These are phyloP conservation scores for Galagoides demidoff DNA, from an alignment of 2,797 vertebrate genomes.

Conservation along the genomic window DNA sequence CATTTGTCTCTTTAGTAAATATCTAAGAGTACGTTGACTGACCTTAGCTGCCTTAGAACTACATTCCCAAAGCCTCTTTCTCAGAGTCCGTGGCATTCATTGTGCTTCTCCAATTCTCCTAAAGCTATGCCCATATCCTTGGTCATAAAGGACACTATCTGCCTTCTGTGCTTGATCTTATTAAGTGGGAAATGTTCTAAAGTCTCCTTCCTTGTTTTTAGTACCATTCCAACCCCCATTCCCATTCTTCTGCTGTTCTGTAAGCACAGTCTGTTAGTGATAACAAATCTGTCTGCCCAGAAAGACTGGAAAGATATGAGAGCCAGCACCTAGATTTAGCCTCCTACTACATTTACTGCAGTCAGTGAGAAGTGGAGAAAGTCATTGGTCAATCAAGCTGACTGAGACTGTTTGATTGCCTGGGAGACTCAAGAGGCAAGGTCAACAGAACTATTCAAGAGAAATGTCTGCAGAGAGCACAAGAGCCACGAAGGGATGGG, in stretches of 20 bases:
- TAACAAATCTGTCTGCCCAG: constrained; percentile 54
- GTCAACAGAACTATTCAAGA: constrained; percentile 46
- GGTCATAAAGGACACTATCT: neutral
- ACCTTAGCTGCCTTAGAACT: neutral
- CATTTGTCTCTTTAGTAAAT: neutral
- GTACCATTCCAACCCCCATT: neutral
- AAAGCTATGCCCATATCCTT: neutral
- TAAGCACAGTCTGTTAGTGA: constrained; percentile 53
- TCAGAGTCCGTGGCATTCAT: neutral
- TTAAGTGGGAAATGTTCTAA: neutral
- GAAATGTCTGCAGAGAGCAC: constrained; percentile 11
- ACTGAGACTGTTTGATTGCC: constrained; percentile 34
- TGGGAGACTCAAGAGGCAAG: constrained; percentile 63
- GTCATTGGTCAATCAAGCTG: constrained; percentile 51
- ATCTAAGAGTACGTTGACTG: neutral
- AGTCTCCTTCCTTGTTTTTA: constrained; percentile 11
- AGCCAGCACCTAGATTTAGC: constrained; percentile 63
- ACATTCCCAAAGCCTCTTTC: neutral
- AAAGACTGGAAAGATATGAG: constrained; percentile 48
- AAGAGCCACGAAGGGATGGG: neutral
- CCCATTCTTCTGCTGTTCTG: neutral
- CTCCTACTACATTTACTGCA: constrained; percentile 45
- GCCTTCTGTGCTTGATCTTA: neutral
- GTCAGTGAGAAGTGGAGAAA: constrained; percentile 66
- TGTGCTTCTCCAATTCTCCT: neutral